phyloP scores from a whole-genome alignment of 2,797 vertebrate genomes.

The Pogoniulus pusillus region DNA sequence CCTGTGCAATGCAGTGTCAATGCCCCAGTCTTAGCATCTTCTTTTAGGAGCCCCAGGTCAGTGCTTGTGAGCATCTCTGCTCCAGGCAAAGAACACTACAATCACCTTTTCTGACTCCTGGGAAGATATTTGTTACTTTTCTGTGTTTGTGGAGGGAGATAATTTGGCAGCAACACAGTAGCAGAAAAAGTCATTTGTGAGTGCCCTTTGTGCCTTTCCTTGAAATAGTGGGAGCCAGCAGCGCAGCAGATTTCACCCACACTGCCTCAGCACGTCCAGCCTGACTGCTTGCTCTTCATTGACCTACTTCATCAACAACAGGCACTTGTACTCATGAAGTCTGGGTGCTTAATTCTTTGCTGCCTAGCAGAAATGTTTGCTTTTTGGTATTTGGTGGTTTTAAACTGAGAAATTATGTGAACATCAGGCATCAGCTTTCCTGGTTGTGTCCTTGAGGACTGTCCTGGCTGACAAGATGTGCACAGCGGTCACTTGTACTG shows the following conservation, averaged over 20 bases:
- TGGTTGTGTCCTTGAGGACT: not conserved
- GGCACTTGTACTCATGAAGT: rapidly evolving
- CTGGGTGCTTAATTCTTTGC: not conserved
- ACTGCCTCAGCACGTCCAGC: rapidly evolving
- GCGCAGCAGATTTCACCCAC: rapidly evolving
- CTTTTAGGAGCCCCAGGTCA: not conserved
- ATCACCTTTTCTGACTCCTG: not conserved
- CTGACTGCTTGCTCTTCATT: not conserved
- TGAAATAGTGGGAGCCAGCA: not conserved
- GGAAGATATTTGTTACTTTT: not conserved
- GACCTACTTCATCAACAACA: not conserved
- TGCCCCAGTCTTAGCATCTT: rapidly evolving
- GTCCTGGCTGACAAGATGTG: rapidly evolving
- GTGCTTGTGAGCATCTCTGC: not conserved
- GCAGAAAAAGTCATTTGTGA: not conserved
- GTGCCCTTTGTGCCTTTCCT: not conserved
- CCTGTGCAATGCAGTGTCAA: rapidly evolving
- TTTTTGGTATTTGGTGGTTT: not conserved
- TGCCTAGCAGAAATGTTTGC: not conserved
- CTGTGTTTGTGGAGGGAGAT: not conserved
- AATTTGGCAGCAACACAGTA: not conserved
- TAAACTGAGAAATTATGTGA: not conserved
- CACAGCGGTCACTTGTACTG: not conserved
- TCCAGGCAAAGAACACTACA: not conserved
- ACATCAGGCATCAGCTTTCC: not conserved